These are phyloP conservation scores for Cataglyphis hispanica DNA, from an alignment of 1,140 invertebrate genomes.

Conservation along the genomic window DNA sequence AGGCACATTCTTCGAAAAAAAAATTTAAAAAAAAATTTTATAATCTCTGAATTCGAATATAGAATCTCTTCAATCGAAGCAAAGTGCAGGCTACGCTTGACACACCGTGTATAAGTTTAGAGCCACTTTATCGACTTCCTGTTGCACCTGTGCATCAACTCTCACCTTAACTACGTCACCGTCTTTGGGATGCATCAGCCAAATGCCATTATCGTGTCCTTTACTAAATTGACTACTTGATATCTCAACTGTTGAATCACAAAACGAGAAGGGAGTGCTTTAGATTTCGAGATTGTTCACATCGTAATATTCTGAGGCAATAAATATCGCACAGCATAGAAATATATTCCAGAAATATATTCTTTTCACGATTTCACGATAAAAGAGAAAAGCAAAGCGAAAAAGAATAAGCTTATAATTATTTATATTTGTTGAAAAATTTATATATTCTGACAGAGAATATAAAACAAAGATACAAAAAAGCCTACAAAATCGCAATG, in stretches of 20 bases:
- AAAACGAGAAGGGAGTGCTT: not conserved
- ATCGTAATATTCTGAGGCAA: not conserved
- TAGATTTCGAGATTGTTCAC: not conserved
- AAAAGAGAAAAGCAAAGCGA: not conserved
- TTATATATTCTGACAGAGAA: not conserved
- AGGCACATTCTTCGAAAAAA: not conserved
- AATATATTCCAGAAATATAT: no score
- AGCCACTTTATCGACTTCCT: constrained; percentile 68
- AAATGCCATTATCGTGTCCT: constrained; percentile 29
- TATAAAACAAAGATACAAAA: not conserved
- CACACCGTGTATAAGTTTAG: constrained; percentile 3
- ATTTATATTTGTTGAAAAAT: not conserved
- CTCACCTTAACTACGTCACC: constrained; percentile 7
- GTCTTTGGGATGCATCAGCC: constrained; percentile 11
- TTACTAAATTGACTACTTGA: constrained; percentile 1
- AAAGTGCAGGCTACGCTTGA: not conserved
- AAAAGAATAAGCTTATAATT: not conserved
- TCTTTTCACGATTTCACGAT: not conserved
- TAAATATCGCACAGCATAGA: not conserved
- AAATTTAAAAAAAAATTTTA: not conserved
- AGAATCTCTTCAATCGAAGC: constrained; percentile 12
- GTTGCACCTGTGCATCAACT: constrained; percentile 68
- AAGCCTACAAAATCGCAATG: not conserved
- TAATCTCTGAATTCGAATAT: not conserved
- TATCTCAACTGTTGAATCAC: not conserved